Evolutionary conservation across 92 coral and sea anemone genomes (phyloP).

Genomic region (Siderastrea siderea): DNA sequence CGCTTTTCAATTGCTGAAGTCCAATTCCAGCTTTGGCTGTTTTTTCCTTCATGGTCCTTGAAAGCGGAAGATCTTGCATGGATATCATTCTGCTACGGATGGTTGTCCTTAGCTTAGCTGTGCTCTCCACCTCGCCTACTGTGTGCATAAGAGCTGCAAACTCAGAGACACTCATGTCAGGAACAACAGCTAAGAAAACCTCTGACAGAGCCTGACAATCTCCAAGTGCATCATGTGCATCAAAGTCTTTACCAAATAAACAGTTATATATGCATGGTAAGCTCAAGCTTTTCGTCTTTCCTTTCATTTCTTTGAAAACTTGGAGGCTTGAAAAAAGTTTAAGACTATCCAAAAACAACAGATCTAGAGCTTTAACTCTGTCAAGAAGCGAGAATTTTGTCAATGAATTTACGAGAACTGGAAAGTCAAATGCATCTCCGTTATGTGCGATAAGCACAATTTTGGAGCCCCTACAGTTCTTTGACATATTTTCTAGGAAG

Average conservation of each 20-base stretch:
- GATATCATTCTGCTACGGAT: not conserved
- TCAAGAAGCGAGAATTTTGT: not conserved
- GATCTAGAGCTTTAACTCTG: not conserved
- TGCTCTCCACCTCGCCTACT: not conserved
- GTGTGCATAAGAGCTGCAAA: not conserved
- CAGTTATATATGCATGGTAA: not conserved
- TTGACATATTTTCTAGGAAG: not conserved
- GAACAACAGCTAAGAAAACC: not conserved
- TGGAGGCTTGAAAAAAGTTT: not conserved
- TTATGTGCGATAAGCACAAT: not conserved
- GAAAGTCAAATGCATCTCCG: not conserved
- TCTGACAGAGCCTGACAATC: not conserved
- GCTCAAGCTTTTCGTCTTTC: not conserved
- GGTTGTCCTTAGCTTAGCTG: no score
- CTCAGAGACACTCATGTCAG: not conserved
- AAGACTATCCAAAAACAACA: not conserved
- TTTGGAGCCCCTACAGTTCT: not conserved
- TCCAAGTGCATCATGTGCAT: constrained; percentile 10
- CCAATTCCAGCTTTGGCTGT: not conserved
- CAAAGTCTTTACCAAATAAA: not conserved
- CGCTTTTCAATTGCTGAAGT: not conserved
- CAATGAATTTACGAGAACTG: not conserved
- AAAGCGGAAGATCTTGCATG: not conserved
- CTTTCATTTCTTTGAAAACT: not conserved
- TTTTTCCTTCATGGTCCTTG: not conserved